phyloP scores from a whole-genome alignment of 2,113 vertebrate genomes.

The Glaucomys volans region DNA sequence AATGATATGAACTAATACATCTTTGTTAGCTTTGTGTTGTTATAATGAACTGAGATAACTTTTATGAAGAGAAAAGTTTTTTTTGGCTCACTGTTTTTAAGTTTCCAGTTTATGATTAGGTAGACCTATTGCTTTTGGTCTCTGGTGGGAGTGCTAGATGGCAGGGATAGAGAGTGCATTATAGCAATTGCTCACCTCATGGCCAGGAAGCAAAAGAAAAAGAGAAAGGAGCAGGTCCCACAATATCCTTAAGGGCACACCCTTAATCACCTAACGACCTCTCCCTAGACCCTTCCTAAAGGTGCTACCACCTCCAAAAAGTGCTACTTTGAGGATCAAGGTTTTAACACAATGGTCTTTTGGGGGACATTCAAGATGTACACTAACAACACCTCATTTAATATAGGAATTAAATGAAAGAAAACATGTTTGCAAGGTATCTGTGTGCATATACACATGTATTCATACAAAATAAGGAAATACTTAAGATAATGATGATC shows the following conservation, averaged over 20 bases:
- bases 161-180: neutral
- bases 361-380: neutral
- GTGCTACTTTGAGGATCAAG: neutral
- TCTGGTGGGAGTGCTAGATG: neutral
- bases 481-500: neutral
- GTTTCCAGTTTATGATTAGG: neutral
- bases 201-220: neutral
- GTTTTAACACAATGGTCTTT: neutral
- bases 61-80: neutral
- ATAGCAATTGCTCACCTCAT: neutral
- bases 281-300: neutral
- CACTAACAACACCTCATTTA: neutral
- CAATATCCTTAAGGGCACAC: too few relatives aligned
- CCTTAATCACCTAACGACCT: neutral
- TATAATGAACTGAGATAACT: neutral
- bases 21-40: neutral
- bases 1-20: neutral
- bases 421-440: neutral
- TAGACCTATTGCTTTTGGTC: neutral
- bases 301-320: neutral
- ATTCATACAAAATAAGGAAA: neutral
- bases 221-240: neutral
- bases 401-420: neutral
- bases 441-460: neutral
- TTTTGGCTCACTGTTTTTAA: neutral